A percentile compares a stretch with the other conserved stretches of the same genome.
Evolutionary conservation across 2,888 invertebrate species (phyloP).

Genomic region (Ernsta delagoae): DNA sequence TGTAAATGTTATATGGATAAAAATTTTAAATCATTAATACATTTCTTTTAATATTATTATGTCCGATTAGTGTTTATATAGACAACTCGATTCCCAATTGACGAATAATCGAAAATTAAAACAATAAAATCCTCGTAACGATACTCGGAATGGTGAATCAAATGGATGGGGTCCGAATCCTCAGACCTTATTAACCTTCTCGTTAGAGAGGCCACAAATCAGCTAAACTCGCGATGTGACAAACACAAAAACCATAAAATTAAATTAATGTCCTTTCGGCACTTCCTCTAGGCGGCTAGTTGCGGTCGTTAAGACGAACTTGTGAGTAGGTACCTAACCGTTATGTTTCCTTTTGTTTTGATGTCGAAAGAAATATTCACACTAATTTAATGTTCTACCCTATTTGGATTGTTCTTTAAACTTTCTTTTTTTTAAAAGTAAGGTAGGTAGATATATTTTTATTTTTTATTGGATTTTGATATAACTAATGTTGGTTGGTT

Average conservation of each 20-base stretch:
- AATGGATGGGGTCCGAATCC: slow-evolving; percentile 34
- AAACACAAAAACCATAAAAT: slow-evolving; percentile 85
- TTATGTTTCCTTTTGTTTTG: slow-evolving; percentile 37
- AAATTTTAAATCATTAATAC: too few relatives aligned
- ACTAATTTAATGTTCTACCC: not conserved
- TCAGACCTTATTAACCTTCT: slow-evolving; percentile 66
- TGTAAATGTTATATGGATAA: too few relatives aligned
- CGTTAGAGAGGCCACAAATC: slow-evolving; percentile 80
- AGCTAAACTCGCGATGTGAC: slow-evolving; percentile 75
- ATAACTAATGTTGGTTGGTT: too few relatives aligned
- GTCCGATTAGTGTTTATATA: too few relatives aligned
- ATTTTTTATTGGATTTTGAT: too few relatives aligned
- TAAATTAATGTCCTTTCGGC: slow-evolving; percentile 80
- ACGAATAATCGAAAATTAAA: not conserved
- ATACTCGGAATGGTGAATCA: slow-evolving; percentile 12
- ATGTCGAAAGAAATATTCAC: slow-evolving; percentile 21
- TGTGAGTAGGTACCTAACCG: slow-evolving; percentile 50
- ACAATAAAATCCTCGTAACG: not conserved
- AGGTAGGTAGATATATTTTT: too few relatives aligned
- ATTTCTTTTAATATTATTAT: too few relatives aligned
- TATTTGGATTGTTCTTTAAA: not conserved
- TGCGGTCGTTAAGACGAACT: slow-evolving; percentile 68
- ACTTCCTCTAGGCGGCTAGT: slow-evolving; percentile 60
- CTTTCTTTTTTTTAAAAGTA: not conserved
- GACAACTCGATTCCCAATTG: too few relatives aligned